phyloP scores from a whole-genome alignment of 1,140 invertebrate genomes.

The Sitodiplosis mosellana region DNA sequence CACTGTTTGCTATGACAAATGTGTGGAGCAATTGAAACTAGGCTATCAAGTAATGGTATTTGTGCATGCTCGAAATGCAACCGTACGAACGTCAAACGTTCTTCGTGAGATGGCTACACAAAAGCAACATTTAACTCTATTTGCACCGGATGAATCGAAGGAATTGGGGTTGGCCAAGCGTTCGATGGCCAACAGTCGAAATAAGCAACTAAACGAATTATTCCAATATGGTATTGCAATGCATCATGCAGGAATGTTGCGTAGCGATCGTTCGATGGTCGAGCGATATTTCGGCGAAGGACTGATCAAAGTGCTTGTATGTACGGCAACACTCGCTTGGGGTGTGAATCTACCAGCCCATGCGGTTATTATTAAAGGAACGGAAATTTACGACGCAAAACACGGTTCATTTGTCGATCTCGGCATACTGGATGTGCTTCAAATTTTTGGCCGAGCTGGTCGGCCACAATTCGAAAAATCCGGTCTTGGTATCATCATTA shows the following conservation, averaged over 20 bases:
- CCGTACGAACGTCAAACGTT: conserved; percentile 64
- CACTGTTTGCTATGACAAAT: conserved; percentile 84
- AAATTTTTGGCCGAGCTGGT: conserved; percentile 98
- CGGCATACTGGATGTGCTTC: conserved; percentile 91
- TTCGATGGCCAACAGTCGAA: conserved; percentile 46
- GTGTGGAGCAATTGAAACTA: conserved; percentile 63
- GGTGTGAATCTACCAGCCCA: conserved; percentile 98
- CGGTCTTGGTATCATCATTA: conserved; percentile 93
- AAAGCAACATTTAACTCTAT: conserved; percentile 47
- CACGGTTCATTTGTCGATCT: conserved; percentile 88
- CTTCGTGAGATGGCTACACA: conserved; percentile 58
- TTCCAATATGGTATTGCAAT: conserved; percentile 80
- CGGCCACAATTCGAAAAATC: conserved; percentile 82
- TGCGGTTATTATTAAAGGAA: conserved; percentile 95
- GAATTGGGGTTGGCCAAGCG: conserved; percentile 40
- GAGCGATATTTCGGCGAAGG: conserved; percentile 83
- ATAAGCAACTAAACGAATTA: conserved; percentile 60
- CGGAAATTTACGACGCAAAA: conserved; percentile 94
- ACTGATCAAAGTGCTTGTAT: conserved; percentile 81
- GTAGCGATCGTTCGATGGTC: conserved; percentile 42
- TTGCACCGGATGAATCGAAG: conserved; percentile 41
- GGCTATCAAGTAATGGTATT: conserved; percentile 98
- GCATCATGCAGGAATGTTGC: conserved; percentile 77
- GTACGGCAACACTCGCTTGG: conserved; percentile 97
- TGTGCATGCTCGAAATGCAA: conserved; percentile 94